phyloP scores from a whole-genome alignment of 1,140 invertebrate genomes.

The Heliothis virescens region DNA sequence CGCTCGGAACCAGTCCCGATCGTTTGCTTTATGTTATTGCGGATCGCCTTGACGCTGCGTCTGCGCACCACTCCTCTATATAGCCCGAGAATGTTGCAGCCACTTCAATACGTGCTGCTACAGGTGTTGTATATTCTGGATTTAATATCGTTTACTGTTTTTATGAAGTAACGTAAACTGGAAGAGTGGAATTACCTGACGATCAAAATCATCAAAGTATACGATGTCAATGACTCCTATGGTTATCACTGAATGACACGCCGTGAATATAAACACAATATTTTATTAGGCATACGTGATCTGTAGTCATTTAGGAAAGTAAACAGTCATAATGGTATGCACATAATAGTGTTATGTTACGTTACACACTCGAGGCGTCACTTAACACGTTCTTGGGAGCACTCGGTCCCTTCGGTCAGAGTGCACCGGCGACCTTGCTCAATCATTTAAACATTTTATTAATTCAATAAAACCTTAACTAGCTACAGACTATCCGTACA shows the following conservation, averaged over 20 bases:
- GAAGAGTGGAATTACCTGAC: no score
- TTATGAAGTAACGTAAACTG: not conserved
- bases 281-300: not conserved
- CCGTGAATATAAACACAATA: conserved; percentile 1
- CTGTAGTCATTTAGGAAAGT: not conserved
- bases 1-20: conserved; percentile 21
- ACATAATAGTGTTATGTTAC: not conserved
- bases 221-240: not conserved
- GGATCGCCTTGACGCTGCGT: conserved; percentile 46
- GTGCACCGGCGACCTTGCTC: not conserved
- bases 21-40: conserved; percentile 40
- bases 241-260: not conserved
- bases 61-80: conserved; percentile 14
- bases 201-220: not conserved
- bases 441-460: conserved; percentile 24
- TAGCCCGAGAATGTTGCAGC: conserved; percentile 27
- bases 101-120: not conserved
- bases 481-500: no score
- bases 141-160: not conserved
- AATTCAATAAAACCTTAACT: conserved; percentile 17
- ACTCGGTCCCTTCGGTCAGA: conserved; percentile 24
- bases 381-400: not conserved
- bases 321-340: not conserved
- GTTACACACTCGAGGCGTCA: conserved; percentile 9
- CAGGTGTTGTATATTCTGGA: conserved; percentile 6